phyloP scores from a whole-genome alignment of 64 coral and sea anemone species.

The Catalaphyllia jardinei region DNA sequence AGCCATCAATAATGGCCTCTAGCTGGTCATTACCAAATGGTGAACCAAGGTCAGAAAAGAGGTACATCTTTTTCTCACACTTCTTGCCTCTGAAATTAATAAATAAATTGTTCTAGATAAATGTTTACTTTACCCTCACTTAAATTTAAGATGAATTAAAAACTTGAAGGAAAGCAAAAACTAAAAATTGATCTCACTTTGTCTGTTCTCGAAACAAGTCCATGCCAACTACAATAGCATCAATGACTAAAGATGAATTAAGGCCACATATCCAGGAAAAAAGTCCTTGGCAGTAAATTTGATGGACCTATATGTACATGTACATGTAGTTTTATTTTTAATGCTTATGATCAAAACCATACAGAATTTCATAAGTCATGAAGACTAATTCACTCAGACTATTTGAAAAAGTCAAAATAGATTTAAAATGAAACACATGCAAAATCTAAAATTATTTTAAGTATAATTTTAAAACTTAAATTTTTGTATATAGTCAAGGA shows the following conservation, averaged over 20 bases:
- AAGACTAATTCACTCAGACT: too few relatives aligned
- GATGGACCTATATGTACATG: too few relatives aligned
- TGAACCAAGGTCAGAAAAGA: constrained; percentile 92
- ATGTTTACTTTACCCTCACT: not conserved
- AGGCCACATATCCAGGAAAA: constrained; percentile 8
- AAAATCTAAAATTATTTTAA: too few relatives aligned
- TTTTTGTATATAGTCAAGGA: constrained; percentile 38
- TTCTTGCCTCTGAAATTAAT: constrained; percentile 82
- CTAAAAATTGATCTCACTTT: constrained; percentile 27
- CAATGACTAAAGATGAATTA: constrained; percentile 85
- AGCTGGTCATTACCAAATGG: constrained; percentile 98
- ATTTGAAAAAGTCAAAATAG: too few relatives aligned
- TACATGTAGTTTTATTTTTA: too few relatives aligned
- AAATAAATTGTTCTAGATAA: not conserved
- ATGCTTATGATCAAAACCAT: too few relatives aligned
- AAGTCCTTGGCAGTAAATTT: too few relatives aligned
- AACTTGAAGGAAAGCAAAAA: not conserved
- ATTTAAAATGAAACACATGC: too few relatives aligned
- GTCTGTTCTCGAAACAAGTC: constrained; percentile 79
- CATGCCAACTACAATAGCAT: constrained; percentile 98
- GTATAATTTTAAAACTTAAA: not conserved
- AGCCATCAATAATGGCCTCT: constrained; percentile 81
- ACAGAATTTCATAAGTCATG: too few relatives aligned
- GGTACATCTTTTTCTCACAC: constrained; percentile 89
- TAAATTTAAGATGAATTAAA: too few relatives aligned